These are phyloP conservation scores for Anser cygnoides DNA, from an alignment of 2,113 vertebrate species.

Conservation along the genomic window DNA sequence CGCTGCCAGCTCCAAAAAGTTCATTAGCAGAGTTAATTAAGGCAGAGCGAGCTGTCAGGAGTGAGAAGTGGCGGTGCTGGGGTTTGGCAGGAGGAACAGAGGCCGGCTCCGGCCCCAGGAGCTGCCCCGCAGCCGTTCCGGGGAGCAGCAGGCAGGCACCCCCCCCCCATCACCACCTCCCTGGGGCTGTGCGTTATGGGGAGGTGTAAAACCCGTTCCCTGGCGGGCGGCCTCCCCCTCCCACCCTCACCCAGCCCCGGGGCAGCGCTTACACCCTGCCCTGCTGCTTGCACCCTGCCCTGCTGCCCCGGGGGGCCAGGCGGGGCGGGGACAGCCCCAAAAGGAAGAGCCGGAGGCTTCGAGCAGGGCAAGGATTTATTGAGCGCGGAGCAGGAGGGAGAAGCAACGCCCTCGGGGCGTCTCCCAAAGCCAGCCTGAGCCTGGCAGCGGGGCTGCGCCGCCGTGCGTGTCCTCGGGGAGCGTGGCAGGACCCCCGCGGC, in stretches of 20 bases:
- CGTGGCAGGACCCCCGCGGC: too few relatives aligned
- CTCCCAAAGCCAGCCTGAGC: fast-evolving
- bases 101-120: background rate
- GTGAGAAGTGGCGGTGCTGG: background rate
- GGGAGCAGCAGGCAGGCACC: background rate
- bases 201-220: background rate
- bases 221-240: fast-evolving
- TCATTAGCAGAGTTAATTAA: background rate
- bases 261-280: fast-evolving
- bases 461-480: fast-evolving
- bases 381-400: fast-evolving
- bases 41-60: too few relatives aligned
- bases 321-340: fast-evolving
- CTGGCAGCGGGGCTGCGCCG: fast-evolving
- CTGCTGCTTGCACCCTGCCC: fast-evolving
- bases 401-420: too few relatives aligned
- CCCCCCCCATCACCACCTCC: background rate
- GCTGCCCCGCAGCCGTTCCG: fast-evolving
- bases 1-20: fast-evolving
- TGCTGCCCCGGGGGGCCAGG: fast-evolving
- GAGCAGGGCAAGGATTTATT: background rate
- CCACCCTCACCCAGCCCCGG: background rate
- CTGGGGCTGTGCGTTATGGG: fast-evolving
- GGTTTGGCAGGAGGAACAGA: background rate
- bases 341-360: background rate